These are phyloP conservation scores for Polydesmus complanatus DNA, from an alignment of 2,888 invertebrate species.

Conservation along the genomic window DNA sequence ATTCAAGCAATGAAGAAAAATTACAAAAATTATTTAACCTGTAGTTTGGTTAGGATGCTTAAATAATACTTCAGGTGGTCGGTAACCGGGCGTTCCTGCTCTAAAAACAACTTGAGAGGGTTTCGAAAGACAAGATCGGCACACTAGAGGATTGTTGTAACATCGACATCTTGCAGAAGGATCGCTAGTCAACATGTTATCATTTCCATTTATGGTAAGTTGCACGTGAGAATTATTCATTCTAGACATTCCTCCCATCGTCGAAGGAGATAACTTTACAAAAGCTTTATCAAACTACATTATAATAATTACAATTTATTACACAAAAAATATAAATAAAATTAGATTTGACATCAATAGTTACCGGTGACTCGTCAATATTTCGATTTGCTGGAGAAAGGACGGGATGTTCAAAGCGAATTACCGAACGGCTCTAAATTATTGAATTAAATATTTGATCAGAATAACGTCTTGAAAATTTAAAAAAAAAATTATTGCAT, in stretches of 20 bases:
- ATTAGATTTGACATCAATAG: background rate
- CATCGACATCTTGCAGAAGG: slow-evolving; percentile 43
- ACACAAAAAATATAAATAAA: background rate
- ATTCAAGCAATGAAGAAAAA: background rate
- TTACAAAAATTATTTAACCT: slow-evolving; percentile 33
- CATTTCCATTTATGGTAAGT: slow-evolving; percentile 1
- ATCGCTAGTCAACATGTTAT: background rate
- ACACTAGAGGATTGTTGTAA: slow-evolving; percentile 50
- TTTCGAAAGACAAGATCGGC: slow-evolving; percentile 33
- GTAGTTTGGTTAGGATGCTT: slow-evolving; percentile 66
- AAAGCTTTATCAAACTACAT: background rate
- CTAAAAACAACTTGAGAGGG: slow-evolving; percentile 50
- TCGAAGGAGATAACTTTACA: background rate
- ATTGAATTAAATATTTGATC: background rate
- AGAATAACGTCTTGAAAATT: no score
- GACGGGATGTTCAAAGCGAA: no score
- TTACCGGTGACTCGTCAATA: background rate
- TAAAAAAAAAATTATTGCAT: no score
- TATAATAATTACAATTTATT: background rate
- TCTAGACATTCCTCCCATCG: background rate
- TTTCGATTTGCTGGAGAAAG: background rate
- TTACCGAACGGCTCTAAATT: no score
- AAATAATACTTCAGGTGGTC: slow-evolving; percentile 71
- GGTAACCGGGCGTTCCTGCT: slow-evolving; percentile 79
- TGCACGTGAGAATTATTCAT: slow-evolving; percentile 4